Evolutionary conservation across 2,888 invertebrate genomes (phyloP).

Genomic region (Diadromus collaris): DNA sequence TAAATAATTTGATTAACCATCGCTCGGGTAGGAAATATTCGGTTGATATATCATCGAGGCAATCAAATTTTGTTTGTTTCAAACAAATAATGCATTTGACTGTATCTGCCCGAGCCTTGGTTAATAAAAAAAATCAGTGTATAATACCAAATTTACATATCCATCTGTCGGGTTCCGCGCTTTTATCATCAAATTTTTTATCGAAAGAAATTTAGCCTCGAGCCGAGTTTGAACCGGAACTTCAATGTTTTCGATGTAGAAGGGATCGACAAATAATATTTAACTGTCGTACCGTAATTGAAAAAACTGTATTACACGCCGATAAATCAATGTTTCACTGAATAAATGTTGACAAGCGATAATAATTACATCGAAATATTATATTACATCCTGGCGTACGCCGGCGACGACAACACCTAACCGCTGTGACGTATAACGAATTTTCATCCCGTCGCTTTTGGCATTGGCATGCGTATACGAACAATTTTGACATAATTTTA

Average conservation of each 20-base stretch:
- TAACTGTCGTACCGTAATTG: neutral
- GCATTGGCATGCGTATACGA: neutral
- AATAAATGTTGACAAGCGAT: slow-evolving; percentile 53
- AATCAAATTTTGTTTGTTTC: neutral
- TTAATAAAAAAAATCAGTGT: neutral
- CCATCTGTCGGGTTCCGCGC: too few species aligned
- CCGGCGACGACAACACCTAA: slow-evolving; percentile 46
- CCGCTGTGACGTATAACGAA: slow-evolving; percentile 10
- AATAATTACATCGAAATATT: slow-evolving; percentile 50
- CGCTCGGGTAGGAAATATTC: neutral
- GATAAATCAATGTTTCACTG: slow-evolving; percentile 35
- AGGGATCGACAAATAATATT: neutral
- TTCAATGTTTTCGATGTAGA: neutral
- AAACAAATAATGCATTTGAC: neutral
- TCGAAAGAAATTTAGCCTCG: neutral
- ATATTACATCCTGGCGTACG: slow-evolving; percentile 38
- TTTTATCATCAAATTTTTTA: neutral
- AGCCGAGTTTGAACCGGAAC: neutral
- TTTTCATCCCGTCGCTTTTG: slow-evolving; percentile 6
- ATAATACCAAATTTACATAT: neutral
- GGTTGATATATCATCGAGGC: neutral
- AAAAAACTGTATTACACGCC: slow-evolving; percentile 20
- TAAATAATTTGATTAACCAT: neutral
- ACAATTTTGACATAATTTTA: slow-evolving; percentile 54
- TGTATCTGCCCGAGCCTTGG: neutral